Evolutionary conservation across 2,888 invertebrate genomes (phyloP).

Genomic region (Eledona agricola): DNA sequence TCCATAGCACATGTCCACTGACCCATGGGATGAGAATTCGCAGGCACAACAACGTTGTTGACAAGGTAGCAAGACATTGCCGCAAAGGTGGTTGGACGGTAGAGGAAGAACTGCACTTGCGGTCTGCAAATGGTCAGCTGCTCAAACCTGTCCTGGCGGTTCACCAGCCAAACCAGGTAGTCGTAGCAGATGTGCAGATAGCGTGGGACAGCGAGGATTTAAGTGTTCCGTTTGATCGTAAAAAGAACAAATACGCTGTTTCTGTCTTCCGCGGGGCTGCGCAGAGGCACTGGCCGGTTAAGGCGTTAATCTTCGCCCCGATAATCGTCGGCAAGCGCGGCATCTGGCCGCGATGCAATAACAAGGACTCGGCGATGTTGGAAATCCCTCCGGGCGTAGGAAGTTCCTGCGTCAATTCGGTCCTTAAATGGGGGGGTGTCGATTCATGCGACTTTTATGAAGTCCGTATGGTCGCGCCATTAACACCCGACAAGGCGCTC

Average conservation of each 20-base stretch:
- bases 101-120: slow-evolving; percentile 33
- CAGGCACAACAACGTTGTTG: slow-evolving; percentile 26
- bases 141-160: slow-evolving; percentile 40
- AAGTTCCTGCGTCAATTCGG: slow-evolving; percentile 26
- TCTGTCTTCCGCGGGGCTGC: slow-evolving; percentile 40
- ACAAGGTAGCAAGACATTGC: slow-evolving; percentile 13
- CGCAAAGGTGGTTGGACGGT: slow-evolving; percentile 11
- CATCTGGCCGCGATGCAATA: slow-evolving; percentile 42
- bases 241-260: slow-evolving; percentile 38
- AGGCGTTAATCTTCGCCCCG: slow-evolving; percentile 28
- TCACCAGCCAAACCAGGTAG: not conserved
- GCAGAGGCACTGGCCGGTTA: slow-evolving; percentile 29
- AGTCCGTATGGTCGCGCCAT: too few relatives aligned
- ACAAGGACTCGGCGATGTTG: slow-evolving; percentile 1
- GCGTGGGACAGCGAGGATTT: too few relatives aligned
- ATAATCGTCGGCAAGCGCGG: slow-evolving; percentile 45
- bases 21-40: slow-evolving; percentile 38
- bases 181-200: slow-evolving; percentile 11
- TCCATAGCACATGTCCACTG: slow-evolving; percentile 42
- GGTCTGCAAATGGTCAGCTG: slow-evolving; percentile 27
- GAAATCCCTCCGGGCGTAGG: slow-evolving; percentile 16
- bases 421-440: slow-evolving; percentile 36
- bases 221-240: slow-evolving; percentile 5
- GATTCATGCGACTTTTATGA: slow-evolving; percentile 1
- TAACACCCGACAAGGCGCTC: too few relatives aligned